phyloP scores from a whole-genome alignment of 2,113 vertebrate genomes.

The Fregata magnificens region DNA sequence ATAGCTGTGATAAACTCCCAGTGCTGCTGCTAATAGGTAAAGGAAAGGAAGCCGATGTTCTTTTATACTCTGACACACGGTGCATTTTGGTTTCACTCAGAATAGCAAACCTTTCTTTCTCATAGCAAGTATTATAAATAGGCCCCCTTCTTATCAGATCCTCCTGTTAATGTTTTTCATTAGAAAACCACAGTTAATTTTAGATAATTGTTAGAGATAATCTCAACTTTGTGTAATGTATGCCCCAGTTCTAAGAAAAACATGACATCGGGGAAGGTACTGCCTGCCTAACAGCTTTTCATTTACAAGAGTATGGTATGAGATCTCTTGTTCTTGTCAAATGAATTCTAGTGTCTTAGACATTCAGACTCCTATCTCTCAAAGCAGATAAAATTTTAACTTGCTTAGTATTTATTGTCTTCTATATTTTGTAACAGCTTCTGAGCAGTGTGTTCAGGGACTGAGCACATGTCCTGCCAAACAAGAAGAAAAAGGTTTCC shows the following conservation, averaged over 20 bases:
- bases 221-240: slow-evolving; percentile 72
- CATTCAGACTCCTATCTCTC: slow-evolving; percentile 26
- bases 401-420: background rate
- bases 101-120: slow-evolving; percentile 11
- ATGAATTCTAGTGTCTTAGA: background rate
- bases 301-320: background rate
- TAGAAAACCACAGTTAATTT: slow-evolving; percentile 83
- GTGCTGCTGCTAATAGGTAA: background rate
- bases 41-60: background rate
- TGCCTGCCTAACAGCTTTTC: slow-evolving; percentile 28
- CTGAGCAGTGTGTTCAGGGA: background rate
- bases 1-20: background rate
- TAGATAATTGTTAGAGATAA: slow-evolving; percentile 79
- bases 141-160: slow-evolving; percentile 74
- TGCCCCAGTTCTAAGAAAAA: slow-evolving; percentile 74
- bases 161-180: slow-evolving; percentile 78
- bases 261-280: slow-evolving; percentile 56
- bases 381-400: slow-evolving; percentile 32
- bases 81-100: background rate
- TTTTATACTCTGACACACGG: background rate
- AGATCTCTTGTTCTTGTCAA: background rate
- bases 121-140: slow-evolving; percentile 69
- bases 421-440: background rate
- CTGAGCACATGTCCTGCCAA: background rate
- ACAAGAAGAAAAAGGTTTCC: background rate